These are phyloP conservation scores for Pollenia griseotomentosa DNA, from an alignment of 2,888 invertebrate genomes.

Conservation along the genomic window DNA sequence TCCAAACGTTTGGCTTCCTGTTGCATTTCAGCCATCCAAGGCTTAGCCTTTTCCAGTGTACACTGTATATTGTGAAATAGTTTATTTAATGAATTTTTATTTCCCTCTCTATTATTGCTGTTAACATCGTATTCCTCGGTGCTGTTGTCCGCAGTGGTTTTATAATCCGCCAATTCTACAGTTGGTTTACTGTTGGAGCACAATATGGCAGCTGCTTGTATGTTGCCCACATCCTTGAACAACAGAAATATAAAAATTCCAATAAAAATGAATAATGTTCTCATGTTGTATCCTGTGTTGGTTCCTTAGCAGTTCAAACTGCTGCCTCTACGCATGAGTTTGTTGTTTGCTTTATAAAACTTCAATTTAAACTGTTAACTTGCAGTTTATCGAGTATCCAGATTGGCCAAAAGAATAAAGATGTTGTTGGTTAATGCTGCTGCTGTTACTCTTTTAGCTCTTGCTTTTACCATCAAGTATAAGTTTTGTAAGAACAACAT, in stretches of 20 bases:
- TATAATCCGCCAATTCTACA: conserved; percentile 16
- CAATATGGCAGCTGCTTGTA: conserved; percentile 49
- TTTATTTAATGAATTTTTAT: conserved; percentile 78
- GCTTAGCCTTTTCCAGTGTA: conserved; percentile 81
- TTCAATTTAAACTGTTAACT: conserved; percentile 56
- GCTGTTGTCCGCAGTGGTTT: not conserved
- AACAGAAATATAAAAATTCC: conserved; percentile 34
- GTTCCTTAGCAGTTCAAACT: not conserved
- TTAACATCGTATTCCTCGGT: conserved; percentile 2
- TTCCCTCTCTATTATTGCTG: conserved; percentile 36
- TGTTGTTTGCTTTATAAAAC: conserved; percentile 46
- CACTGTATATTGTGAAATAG: conserved; percentile 80
- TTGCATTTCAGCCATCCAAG: conserved; percentile 81
- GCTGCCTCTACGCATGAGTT: not conserved
- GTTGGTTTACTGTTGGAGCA: conserved; percentile 24
- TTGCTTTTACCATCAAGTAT: conserved; percentile 11
- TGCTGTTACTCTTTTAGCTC: conserved; percentile 8
- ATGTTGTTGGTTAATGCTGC: conserved; percentile 14
- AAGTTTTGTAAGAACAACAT: conserved; percentile 20
- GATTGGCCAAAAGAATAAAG: conserved; percentile 28
- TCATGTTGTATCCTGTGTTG: conserved; percentile 27
- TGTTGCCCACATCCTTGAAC: conserved; percentile 1
- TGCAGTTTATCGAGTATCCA: conserved; percentile 19
- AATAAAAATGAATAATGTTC: conserved; percentile 21
- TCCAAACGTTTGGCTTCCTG: conserved; percentile 81